Evolutionary conservation across 2,113 vertebrate species (phyloP).

Genomic region (Ailuropoda melanoleuca): DNA sequence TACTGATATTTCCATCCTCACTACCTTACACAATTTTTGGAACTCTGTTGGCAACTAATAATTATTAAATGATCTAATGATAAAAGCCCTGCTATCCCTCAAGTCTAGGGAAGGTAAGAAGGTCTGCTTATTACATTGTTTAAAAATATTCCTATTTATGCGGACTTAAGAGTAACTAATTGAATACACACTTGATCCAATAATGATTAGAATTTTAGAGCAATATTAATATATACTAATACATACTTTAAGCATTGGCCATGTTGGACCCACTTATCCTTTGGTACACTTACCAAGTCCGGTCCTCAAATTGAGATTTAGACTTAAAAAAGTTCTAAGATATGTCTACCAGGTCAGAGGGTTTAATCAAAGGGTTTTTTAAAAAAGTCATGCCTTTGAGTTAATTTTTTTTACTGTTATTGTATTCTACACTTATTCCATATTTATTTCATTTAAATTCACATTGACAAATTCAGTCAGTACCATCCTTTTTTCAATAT

Average conservation of each 20-base stretch:
- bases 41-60: not conserved
- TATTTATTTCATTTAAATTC: conserved; percentile 15
- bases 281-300: not conserved
- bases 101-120: not conserved
- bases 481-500: not conserved
- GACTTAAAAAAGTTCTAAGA: not conserved
- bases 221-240: not conserved
- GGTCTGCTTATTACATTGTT: not conserved
- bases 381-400: not conserved
- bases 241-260: not conserved
- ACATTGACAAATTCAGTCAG: not conserved
- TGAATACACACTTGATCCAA: not conserved
- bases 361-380: not conserved
- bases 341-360: not conserved
- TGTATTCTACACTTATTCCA: not conserved
- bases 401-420: not conserved
- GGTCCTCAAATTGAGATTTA: not conserved
- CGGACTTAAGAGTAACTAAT: not conserved
- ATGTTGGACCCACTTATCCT: not conserved
- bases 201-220: not conserved
- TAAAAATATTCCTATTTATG: not conserved
- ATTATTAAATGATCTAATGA: not conserved
- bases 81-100: not conserved
- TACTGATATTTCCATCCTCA: not conserved
- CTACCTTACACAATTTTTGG: not conserved